Evolutionary conservation across 1,140 invertebrate species (phyloP), one percentile per base, ranked within the genome.

Genomic region (Semibalanus balanoides): DNA sequence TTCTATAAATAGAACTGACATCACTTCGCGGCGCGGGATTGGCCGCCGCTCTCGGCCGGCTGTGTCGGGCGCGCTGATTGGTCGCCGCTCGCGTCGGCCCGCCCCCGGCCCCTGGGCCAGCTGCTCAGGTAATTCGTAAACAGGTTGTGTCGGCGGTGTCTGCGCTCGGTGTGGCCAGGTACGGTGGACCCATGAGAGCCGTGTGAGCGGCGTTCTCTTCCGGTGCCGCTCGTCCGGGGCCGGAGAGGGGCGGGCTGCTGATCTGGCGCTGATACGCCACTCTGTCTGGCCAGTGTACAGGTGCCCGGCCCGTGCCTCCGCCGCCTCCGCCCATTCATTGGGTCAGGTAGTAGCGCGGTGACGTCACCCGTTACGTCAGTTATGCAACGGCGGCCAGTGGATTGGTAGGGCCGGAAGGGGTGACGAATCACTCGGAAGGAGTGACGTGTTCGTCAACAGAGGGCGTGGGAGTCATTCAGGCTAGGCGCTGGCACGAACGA

Each of bases 1-100:
- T 64, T 64, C 51, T 64, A 64, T 64, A 64, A 64, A 64, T 64
- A 64, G 51, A 64, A 64, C 51, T 64, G 51, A 64, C 51, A 64
- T 64, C 51, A 64, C 51, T 25, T 64, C 51, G 51, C 9, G 22
- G 11, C 51, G 7, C 1, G 14, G 7, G 14, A 25, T 64, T 64
- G 51, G 51, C 22, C 51, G 51, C 1, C 51, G 22, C 14, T 64
- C 51, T 7, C 14, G 51, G 22, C 11, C 51, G 51, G 51, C 51
- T 64, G 51, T 64, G 51, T 64, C 51, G 51, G 7, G 51, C 51
- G 51, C 51, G 9, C 7, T 25, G 51, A 64, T 64, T 64, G 51
- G 51, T 19, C 1, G 11, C 1, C 22, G 51, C 51, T 14, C 51
- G 51, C 51, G 51, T 64, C 51, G 51, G 14, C 51, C 51, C 22